phyloP scores from a whole-genome alignment of 2,888 invertebrate species.

The Clistopyga incitator region DNA sequence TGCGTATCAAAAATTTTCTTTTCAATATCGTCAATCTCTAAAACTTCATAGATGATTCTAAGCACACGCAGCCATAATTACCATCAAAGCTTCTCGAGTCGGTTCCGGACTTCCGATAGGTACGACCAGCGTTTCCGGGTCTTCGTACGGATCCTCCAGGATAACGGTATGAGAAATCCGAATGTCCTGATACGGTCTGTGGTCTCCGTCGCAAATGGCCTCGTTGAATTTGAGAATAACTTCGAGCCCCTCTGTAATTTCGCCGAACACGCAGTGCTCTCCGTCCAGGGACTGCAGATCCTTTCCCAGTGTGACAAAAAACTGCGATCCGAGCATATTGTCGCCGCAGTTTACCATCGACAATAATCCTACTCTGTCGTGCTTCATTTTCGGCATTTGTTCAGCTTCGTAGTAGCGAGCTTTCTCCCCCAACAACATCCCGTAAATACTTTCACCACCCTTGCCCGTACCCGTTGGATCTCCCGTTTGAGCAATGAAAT shows the following conservation, averaged over 20 bases:
- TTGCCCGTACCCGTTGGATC: constrained; percentile 96
- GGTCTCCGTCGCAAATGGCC: constrained; percentile 94
- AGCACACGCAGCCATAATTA: constrained; percentile 51
- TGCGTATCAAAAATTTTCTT: neutral
- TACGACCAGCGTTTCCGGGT: constrained; percentile 91
- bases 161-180: constrained; percentile 98
- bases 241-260: constrained; percentile 96
- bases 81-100: constrained; percentile 89
- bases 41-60: neutral
- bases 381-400: constrained; percentile 95
- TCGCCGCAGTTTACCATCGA: constrained; percentile 98
- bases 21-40: too few species aligned
- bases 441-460: constrained; percentile 96
- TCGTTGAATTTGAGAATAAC: constrained; percentile 96
- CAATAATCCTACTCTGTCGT: constrained; percentile 93
- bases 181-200: constrained; percentile 97
- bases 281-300: constrained; percentile 95
- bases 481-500: constrained; percentile 98
- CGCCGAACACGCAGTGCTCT: constrained; percentile 97
- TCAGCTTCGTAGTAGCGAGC: constrained; percentile 97
- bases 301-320: constrained; percentile 96
- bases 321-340: constrained; percentile 96
- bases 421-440: constrained; percentile 93
- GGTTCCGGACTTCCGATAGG: constrained; percentile 97
- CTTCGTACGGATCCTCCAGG: constrained; percentile 97